Percentiles rank a stretch among this genome's conserved stretches.
Conservation (phyloP, 2,888 invertebrate genomes). For the Celastrina argiolus region DNA sequence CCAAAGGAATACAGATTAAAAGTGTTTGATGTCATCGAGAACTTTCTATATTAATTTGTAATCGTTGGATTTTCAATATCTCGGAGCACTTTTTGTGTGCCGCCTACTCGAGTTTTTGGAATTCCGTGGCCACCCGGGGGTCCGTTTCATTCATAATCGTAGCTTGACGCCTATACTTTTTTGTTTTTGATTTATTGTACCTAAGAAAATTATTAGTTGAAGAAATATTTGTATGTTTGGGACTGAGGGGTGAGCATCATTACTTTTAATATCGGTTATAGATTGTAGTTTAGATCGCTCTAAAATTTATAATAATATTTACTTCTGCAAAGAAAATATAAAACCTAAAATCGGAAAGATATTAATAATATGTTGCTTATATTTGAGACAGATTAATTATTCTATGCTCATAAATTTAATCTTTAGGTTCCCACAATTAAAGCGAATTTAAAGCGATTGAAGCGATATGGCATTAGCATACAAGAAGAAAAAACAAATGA, state of each 20-base stretch:
- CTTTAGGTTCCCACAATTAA: background rate
- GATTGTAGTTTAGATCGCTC: background rate
- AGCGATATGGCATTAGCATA: background rate
- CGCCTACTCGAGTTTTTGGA: constrained; percentile 54
- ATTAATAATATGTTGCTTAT: background rate
- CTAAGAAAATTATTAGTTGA: background rate
- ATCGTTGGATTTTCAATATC: constrained; percentile 50
- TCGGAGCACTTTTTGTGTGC: constrained; percentile 47
- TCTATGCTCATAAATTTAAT: background rate
- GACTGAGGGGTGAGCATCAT: background rate
- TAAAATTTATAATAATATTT: background rate
- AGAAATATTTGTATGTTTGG: constrained; percentile 1
- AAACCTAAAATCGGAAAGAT: background rate
- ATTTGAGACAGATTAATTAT: background rate
- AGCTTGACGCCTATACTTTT: constrained; percentile 7
- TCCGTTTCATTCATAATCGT: constrained; percentile 70
- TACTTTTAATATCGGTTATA: background rate
- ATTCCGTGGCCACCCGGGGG: constrained; percentile 59
- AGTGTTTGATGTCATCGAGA: background rate
- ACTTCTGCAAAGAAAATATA: background rate
- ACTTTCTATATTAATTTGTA: constrained; percentile 26
- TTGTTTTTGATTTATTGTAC: constrained; percentile 8
- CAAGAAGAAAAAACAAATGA: background rate
- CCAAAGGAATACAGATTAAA: background rate
- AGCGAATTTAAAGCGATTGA: background rate